These are phyloP conservation scores for Sterna hirundo DNA, from an alignment of 2,113 vertebrate genomes.

Conservation along the genomic window DNA sequence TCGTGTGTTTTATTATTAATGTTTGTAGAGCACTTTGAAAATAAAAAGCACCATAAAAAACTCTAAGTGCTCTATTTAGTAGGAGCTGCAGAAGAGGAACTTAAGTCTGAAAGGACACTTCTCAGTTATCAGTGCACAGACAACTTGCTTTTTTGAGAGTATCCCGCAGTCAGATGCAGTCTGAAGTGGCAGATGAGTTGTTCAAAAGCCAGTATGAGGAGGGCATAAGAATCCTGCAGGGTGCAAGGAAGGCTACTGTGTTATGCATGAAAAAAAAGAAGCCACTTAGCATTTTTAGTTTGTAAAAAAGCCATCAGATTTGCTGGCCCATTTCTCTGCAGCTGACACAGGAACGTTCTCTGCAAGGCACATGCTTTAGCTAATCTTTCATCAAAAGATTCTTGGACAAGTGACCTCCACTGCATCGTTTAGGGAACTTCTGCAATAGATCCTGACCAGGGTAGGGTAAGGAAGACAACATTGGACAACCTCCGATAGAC, in stretches of 20 bases:
- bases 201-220: background rate
- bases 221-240: background rate
- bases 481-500: background rate
- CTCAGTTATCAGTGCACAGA: background rate
- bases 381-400: background rate
- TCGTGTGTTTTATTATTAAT: background rate
- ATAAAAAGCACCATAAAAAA: background rate
- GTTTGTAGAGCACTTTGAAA: background rate
- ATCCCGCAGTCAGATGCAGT: background rate
- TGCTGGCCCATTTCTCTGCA: background rate
- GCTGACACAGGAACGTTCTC: no score
- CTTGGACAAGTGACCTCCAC: background rate
- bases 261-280: background rate
- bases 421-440: background rate
- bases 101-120: background rate
- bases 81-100: background rate
- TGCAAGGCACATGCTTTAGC: background rate
- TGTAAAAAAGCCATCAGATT: background rate
- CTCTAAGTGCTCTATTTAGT: background rate
- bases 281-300: background rate
- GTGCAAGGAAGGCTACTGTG: no score
- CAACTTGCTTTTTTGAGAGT: background rate
- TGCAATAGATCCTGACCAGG: no score
- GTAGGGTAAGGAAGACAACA: background rate
- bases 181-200: background rate